Conservation (phyloP, 1,140 invertebrate species). For the Hycleus cichorii region DNA sequence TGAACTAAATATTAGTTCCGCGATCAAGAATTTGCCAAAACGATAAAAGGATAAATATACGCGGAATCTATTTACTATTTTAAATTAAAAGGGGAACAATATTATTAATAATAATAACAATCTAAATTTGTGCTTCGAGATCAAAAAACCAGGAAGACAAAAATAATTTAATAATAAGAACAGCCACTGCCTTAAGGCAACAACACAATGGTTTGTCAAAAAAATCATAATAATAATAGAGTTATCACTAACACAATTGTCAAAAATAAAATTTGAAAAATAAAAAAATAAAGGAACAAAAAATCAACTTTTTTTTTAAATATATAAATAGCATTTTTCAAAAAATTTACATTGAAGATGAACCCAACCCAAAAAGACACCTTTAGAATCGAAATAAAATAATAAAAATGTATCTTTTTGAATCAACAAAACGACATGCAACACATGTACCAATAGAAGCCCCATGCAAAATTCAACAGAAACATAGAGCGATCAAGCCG, state of each 20-base stretch:
- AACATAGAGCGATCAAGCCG: slow-evolving; percentile 4
- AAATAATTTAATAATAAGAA: slow-evolving; percentile 6
- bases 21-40: not conserved
- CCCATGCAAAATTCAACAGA: slow-evolving; percentile 18
- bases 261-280: no score
- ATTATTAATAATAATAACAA: no score
- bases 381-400: slow-evolving; percentile 10
- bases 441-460: slow-evolving; percentile 20
- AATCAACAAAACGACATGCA: slow-evolving; percentile 15
- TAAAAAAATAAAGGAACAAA: no score
- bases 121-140: slow-evolving; percentile 23
- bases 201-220: slow-evolving; percentile 14
- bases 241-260: not conserved
- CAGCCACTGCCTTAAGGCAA: slow-evolving; percentile 26
- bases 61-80: no score
- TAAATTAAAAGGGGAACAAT: no score
- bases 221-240: not conserved
- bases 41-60: no score
- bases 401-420: not conserved
- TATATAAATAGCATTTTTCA: not conserved
- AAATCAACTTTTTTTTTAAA: no score
- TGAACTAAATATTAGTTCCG: slow-evolving; percentile 13
- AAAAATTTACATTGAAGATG: slow-evolving; percentile 3
- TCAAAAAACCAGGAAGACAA: slow-evolving; percentile 33
- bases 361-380: slow-evolving; percentile 29